These are phyloP conservation scores for Chelidonichthys spinosus DNA, from an alignment of 2,797 vertebrate species.

Conservation along the genomic window DNA sequence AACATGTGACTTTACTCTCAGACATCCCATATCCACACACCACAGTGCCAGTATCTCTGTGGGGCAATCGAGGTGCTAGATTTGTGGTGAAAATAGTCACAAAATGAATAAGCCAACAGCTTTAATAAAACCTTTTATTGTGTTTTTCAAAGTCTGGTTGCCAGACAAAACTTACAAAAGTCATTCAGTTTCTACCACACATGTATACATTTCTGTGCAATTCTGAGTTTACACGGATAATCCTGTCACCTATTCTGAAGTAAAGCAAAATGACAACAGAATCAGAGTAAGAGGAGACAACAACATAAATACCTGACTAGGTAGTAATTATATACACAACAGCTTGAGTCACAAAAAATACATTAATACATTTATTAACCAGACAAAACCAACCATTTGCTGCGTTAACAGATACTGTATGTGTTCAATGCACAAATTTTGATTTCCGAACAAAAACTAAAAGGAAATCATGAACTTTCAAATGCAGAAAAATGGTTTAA, in stretches of 20 bases:
- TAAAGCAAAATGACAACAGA: slow-evolving; percentile 47
- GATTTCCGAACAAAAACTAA: slow-evolving; percentile 50
- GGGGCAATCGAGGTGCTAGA: neutral
- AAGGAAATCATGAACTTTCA: slow-evolving; percentile 46
- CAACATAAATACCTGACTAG: slow-evolving; percentile 81
- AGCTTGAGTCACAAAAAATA: slow-evolving; percentile 75
- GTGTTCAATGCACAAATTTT: slow-evolving; percentile 48
- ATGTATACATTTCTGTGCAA: slow-evolving; percentile 81
- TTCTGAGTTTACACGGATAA: slow-evolving; percentile 64
- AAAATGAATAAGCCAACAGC: slow-evolving; percentile 35
- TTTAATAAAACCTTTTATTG: slow-evolving; percentile 85
- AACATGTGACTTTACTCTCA: slow-evolving; percentile 3
- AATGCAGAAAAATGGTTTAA: slow-evolving; percentile 40
- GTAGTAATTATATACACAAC: slow-evolving; percentile 76
- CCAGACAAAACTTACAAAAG: slow-evolving; percentile 88
- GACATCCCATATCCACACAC: neutral
- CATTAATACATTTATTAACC: slow-evolving; percentile 60
- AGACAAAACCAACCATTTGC: slow-evolving; percentile 59
- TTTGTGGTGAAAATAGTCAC: neutral
- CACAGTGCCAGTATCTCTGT: neutral
- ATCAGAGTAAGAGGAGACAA: slow-evolving; percentile 66
- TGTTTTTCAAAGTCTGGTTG: slow-evolving; percentile 86
- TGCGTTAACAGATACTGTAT: slow-evolving; percentile 64
- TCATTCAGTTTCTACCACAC: slow-evolving; percentile 79
- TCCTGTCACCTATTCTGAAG: slow-evolving; percentile 52